Evolutionary conservation across 2,113 vertebrate genomes (phyloP), one percentile per base, ranked within the genome.

Genomic region (Python bivittatus): DNA sequence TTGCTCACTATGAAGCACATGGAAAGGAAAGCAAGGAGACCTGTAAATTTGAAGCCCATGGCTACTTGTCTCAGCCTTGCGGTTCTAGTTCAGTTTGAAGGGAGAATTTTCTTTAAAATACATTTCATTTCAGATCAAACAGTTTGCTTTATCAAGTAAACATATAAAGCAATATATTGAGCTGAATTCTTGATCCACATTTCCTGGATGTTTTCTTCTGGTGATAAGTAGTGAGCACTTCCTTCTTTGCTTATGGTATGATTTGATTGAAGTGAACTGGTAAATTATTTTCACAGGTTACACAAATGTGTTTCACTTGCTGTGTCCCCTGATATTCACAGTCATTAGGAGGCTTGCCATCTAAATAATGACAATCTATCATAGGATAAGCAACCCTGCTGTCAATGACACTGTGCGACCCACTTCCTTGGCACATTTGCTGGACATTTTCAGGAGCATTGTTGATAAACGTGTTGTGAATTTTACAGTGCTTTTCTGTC

Each of bases 371-470:
- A 52, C 88, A 90, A n/a, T 29, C 9, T 5, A 38, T 20, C 29
- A 90, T 5, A 7, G 13, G 13, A 48, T 54, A 90, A 7, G 1
- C 7, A 27, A 22, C 0, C 0, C 1, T 33, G 64, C 88, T 90
- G 57, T 90, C 88, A 33, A 22, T 54, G 1, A 53, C 33, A 1
- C 38, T 89, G 0, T 25, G 42, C 1, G 15, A 48, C 7, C 72
- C 42, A 58, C 88, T 60, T 33, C 58, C 2, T 22, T 23, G 53
- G 33, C 79, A 91, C 10, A 90, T 3, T 15, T 56, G 6, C 15
- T 29, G 52, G 33, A 84, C 6, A 1, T 1, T 3, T 1, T 1
- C 25, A 1, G 20, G 1, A 1, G 10, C 1, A n/a, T 11, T 0
- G 42, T 89, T 57, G 57, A 91, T 48, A 57, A 91, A 91, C 1